Base-by-base conservation (phyloP, 1,140 invertebrate species). In the Vanessa atalanta region DNA sequence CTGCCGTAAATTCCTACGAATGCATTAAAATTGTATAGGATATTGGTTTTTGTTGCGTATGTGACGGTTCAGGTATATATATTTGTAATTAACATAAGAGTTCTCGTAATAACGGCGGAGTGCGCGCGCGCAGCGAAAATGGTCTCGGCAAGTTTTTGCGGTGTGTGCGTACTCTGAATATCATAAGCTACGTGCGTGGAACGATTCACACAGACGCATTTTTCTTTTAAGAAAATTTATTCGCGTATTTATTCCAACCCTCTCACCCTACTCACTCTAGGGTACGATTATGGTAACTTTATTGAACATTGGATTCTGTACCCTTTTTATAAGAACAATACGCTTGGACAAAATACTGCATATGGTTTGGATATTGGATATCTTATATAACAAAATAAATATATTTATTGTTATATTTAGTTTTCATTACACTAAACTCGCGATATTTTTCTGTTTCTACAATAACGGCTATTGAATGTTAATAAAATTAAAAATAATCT, bases 31-130 rank as follows among this genome's bases (percentile, higher is more conserved):
- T 89, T 89, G 88, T 89, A 89, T 87, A 83, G 85, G 75, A 85
- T 85, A 83, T 75, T 70, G 53, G 76, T 88, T 90, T 90, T 89
- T 89, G 83, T 68, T n/a, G 64, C 37, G 82, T 79, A 79, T 84
- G 82, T 83, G 81, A 83, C 79, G 80, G 80, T 82, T 73, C 77
- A 63, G 77, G 77, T 81, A 83, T 89, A 85, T 84, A 85, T 90
- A 87, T 86, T 86, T 85, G 86, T 87, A 88, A 89, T 90, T 90
- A 90, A 89, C 88, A 90, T 90, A 88, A 89, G 86, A 80, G 83
- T 85, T 89, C 84, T 84, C 84, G 86, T 86, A 89, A 88, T 89
- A 88, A 86, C 85, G 78, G 84, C 73, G 81, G 77, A 78, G 83
- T 78, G 78, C 83, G 85, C 86, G 82, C 83, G 84, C 84, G 78